Conservation (phyloP, 1,140 invertebrate genomes). For the Melitaea cinxia region DNA sequence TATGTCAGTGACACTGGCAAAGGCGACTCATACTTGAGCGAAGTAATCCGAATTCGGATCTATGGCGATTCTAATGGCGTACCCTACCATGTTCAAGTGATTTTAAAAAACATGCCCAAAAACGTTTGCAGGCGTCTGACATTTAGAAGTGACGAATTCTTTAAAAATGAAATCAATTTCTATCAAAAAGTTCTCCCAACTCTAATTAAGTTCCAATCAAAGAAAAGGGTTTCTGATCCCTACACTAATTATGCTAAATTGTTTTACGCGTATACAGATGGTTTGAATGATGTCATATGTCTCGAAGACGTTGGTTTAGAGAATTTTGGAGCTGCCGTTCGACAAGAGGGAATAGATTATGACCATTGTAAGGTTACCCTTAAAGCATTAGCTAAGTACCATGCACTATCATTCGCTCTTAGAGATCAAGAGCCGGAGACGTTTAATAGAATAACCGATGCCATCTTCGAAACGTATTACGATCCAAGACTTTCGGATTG, state of each 20-base stretch:
- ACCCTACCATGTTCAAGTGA: slow-evolving; percentile 73
- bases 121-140: slow-evolving; percentile 84
- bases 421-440: slow-evolving; percentile 83
- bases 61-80: slow-evolving; percentile 64
- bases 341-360: slow-evolving; percentile 81
- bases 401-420: slow-evolving; percentile 86
- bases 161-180: slow-evolving; percentile 86
- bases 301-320: slow-evolving; percentile 84
- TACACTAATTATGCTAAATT: slow-evolving; percentile 82
- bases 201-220: slow-evolving; percentile 80
- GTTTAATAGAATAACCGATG: slow-evolving; percentile 77
- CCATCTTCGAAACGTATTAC: slow-evolving; percentile 83
- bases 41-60: slow-evolving; percentile 82
- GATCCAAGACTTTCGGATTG: slow-evolving; percentile 82
- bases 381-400: slow-evolving; percentile 85
- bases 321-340: slow-evolving; percentile 78
- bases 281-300: slow-evolving; percentile 85
- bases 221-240: slow-evolving; percentile 71
- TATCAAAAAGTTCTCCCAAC: slow-evolving; percentile 83
- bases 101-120: slow-evolving; percentile 85
- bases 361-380: slow-evolving; percentile 81
- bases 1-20: slow-evolving; percentile 76
- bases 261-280: slow-evolving; percentile 82
- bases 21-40: slow-evolving; percentile 86
- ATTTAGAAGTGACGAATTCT: slow-evolving; percentile 86